Conservation (phyloP, 2,113 vertebrate species). For the Dolichotis patagonum region DNA sequence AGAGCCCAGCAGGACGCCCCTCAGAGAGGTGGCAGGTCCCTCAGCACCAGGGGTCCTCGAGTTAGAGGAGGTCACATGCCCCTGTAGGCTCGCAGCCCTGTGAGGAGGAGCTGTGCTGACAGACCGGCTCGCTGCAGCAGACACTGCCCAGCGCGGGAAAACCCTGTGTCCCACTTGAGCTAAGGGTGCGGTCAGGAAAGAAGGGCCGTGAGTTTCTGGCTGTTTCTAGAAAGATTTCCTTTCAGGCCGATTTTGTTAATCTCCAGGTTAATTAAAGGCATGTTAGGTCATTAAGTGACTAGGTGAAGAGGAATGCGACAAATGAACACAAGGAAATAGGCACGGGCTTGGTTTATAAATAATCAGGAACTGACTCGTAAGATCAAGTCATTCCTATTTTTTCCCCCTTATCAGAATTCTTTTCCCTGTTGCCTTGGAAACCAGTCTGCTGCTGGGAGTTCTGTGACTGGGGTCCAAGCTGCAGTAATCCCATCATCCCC, state of each 20-base stretch:
- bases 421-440: conserved; percentile 74
- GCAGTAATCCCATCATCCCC: background rate
- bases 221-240: conserved; percentile 53
- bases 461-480: conserved; percentile 30
- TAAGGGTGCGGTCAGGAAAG: background rate
- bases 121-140: accelerated
- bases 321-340: background rate
- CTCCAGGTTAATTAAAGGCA: conserved; percentile 1
- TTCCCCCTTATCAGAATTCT: conserved; percentile 35
- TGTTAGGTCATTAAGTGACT: background rate
- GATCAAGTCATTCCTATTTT: conserved; percentile 43
- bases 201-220: background rate
- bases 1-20: background rate
- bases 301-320: background rate
- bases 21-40: background rate
- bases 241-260: background rate
- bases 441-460: background rate
- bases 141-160: background rate
- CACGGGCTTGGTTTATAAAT: conserved; percentile 63
- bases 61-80: accelerated
- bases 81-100: background rate
- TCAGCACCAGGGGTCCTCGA: background rate
- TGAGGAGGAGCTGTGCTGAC: background rate
- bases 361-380: conserved; percentile 32
- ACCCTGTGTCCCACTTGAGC: background rate